Evolutionary conservation across 2,888 invertebrate genomes (phyloP), one percentile per base, ranked within the genome.

Genomic region (Liposcelis brunnea): DNA sequence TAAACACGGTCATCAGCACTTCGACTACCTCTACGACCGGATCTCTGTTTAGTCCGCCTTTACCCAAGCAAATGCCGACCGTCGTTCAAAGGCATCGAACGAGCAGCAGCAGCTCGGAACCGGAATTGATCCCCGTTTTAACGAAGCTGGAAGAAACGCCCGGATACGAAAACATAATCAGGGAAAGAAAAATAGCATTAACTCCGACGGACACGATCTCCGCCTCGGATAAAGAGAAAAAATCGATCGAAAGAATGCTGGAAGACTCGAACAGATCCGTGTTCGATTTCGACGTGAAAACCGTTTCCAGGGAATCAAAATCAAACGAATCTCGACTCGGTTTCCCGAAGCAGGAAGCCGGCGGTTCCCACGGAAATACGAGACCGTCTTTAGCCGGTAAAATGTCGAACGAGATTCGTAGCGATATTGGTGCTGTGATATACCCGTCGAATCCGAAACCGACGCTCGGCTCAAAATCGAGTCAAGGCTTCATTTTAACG

Each of bases 111-210:
- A 66, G 66, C 48, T 71, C 70, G 0, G 75, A 75, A 54, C 73
- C 74, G 0, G 75, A 75, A 56, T 55, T 75, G 43, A 61, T 75
- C 40, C n/a, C n/a, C n/a, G n/a, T n/a, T n/a, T 74, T 75, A 35
- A 73, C 72, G 52, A 75, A 75, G 54, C 58, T 75, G 43, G 75
- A 75, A 49, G 72, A 74, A 52, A 71, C 72, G 0, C 70, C 71
- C 31, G 74, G 74, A 1, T 75, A 71, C 53, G 74, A 75, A 52
- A 73, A 72, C 52, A 62, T 74, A 1, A 66, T 73, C 48, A 60
- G 70, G 2, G 74, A 74, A 49, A 68, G 69, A 15, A 59, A 63
- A 16, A 61, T 63, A 44, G 63, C 61, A 6, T 59, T 62, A 11
- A 14, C 35, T 35, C 16, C 35, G 7, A 7, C 16, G 35, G 35